These are phyloP conservation scores for Campoletis sonorensis DNA, from an alignment of 1,140 invertebrate species.

Conservation along the genomic window DNA sequence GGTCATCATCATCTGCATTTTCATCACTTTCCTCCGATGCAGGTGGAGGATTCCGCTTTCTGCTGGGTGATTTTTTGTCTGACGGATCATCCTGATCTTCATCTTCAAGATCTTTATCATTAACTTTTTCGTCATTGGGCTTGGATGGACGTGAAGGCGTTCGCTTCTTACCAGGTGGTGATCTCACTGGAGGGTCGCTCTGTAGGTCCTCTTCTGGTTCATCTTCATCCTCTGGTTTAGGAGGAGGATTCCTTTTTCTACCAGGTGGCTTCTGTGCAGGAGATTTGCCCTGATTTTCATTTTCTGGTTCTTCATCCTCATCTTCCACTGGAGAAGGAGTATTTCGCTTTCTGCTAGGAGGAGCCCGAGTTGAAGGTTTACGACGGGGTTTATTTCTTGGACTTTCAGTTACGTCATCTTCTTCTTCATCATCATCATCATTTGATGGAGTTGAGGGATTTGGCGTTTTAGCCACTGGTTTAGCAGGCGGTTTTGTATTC, in stretches of 20 bases:
- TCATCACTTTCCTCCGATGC: background rate
- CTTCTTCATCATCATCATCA: constrained; percentile 17
- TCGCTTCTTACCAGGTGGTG: constrained; percentile 15
- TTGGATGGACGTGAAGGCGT: constrained; percentile 6
- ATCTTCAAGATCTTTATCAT: too few relatives aligned
- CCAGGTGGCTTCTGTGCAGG: constrained; percentile 13
- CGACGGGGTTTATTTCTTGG: constrained; percentile 1
- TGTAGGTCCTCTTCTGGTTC: constrained; percentile 7
- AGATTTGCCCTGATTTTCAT: constrained; percentile 5
- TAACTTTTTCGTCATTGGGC: background rate
- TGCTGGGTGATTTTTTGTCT: background rate
- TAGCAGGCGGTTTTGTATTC: background rate
- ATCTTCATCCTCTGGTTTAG: background rate
- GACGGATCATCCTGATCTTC: background rate
- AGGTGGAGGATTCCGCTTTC: constrained; percentile 5
- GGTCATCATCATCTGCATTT: background rate
- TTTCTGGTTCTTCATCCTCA: constrained; percentile 21
- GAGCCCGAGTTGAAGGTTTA: background rate
- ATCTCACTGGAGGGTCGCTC: background rate
- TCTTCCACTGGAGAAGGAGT: constrained; percentile 15
- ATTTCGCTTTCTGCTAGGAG: background rate
- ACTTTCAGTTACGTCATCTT: background rate
- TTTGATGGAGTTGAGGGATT: background rate
- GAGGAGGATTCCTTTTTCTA: constrained; percentile 21
- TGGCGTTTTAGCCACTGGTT: background rate